Evolutionary conservation across 2,797 vertebrate species (phyloP).

Genomic region (Macroramphosus scolopax): DNA sequence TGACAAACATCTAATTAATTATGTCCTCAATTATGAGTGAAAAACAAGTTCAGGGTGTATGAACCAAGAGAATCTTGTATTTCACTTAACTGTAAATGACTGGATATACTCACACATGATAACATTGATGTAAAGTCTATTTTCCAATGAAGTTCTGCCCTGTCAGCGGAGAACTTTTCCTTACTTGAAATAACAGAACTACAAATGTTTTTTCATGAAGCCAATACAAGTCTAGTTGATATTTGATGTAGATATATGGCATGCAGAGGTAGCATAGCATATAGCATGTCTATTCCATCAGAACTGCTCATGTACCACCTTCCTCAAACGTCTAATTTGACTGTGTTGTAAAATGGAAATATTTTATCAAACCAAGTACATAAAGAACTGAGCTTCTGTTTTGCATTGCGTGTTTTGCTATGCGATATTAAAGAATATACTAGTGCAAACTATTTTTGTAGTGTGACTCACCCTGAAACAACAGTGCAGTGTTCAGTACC

Average conservation of each 20-base stretch:
- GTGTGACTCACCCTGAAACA: not conserved
- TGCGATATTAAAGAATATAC: constrained; percentile 44
- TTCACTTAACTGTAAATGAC: constrained; percentile 22
- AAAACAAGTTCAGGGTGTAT: not conserved
- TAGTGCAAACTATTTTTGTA: not conserved
- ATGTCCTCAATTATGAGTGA: constrained; percentile 4
- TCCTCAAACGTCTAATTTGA: constrained; percentile 10
- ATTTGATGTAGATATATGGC: constrained; percentile 42
- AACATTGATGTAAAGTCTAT: constrained; percentile 24
- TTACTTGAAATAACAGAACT: constrained; percentile 12
- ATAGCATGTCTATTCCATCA: constrained; percentile 16
- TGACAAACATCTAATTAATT: not conserved
- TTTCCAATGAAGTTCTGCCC: constrained; percentile 1
- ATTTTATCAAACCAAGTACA: constrained; percentile 7
- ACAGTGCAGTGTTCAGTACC: no score
- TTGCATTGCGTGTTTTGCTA: constrained; percentile 34
- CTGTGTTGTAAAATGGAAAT: constrained; percentile 33
- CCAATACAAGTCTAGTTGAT: constrained; percentile 10
- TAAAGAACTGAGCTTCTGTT: constrained; percentile 20
- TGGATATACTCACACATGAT: constrained; percentile 6
- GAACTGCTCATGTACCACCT: constrained; percentile 23
- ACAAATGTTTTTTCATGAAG: constrained; percentile 13
- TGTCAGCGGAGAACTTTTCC: constrained; percentile 8
- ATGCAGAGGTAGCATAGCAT: constrained; percentile 39
- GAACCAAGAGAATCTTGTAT: not conserved